Evolutionary conservation across 2,797 vertebrate genomes (phyloP).

Genomic region (Syndactyla subalaris): DNA sequence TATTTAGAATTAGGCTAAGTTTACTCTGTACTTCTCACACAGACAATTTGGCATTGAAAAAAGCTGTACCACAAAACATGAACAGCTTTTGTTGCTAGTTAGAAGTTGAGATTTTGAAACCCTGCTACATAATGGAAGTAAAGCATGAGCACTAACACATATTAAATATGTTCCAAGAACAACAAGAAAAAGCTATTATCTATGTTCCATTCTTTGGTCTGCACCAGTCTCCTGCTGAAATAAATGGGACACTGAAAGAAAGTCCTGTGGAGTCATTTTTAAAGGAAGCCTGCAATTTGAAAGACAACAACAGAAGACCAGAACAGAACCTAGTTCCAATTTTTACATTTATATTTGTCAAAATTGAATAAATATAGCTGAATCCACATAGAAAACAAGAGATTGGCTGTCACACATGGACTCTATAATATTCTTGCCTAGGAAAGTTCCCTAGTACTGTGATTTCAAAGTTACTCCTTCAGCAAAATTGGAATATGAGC

Average conservation of each 20-base stretch:
- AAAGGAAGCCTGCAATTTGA: constrained; percentile 20
- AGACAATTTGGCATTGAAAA: neutral
- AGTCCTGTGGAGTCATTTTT: neutral
- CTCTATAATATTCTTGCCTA: neutral
- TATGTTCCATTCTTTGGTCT: neutral
- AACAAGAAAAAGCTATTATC: constrained; percentile 19
- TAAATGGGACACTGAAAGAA: constrained; percentile 6
- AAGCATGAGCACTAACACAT: neutral
- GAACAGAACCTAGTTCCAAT: neutral
- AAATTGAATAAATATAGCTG: neutral
- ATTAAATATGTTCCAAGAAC: neutral
- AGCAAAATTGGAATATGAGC: neutral
- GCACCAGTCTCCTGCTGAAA: neutral
- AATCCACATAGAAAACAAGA: neutral
- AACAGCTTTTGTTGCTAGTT: neutral
- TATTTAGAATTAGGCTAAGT: neutral
- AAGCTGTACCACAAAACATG: neutral
- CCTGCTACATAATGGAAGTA: neutral
- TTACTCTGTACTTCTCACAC: neutral
- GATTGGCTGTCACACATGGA: neutral
- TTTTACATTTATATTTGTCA: neutral
- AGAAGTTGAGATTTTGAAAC: neutral
- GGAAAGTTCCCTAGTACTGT: neutral
- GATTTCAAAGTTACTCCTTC: neutral
- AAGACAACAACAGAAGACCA: neutral